Evolutionary conservation across 2,797 vertebrate species (phyloP), one percentile per base, ranked within the genome.

Genomic region (Brachyalestes nurse): DNA sequence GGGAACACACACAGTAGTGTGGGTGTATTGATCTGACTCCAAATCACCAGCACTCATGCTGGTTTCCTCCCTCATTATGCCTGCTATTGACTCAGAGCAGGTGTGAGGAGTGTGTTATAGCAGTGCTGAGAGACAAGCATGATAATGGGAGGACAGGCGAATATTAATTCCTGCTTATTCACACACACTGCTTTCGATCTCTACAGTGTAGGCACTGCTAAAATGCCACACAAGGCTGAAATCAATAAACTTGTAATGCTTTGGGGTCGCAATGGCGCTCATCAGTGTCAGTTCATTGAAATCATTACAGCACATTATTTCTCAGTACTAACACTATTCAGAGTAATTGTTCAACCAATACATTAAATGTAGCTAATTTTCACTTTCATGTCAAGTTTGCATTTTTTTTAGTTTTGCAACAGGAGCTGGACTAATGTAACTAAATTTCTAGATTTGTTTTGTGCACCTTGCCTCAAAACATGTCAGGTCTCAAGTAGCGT

Each of bases 11-110:
- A 14, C 69, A 19, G 42, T 16, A 58, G 49, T 57, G 5, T 55
- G 64, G 49, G 23, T 17, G 17, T 84, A 88, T 87, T 82, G 86
- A 88, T 89, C 84, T 13, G 65, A 79, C 70, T 83, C 28, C n/a
- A 70, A 47, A 81, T 86, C 57, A 57, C n/a, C 21, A 1, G 2
- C 72, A 67, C 69, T 61, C 14, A 47, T 67, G 2, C 9, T 5
- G 51, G 28, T 40, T 65, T 38, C 23, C n/a, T 1, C 69, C 34
- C 57, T 72, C 28, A 45, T 79, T 82, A 78, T 67, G 55, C 40
- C 53, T 14, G 16, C 1, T 65, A 76, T 69, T 64, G 51, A 75
- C 66, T 71, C 66, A 40, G 40, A 71, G n/a, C 53, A 75, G 62
- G 45, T 57, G 61, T 73, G 19, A 34, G 65, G 55, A n/a, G 14